A percentile compares a stretch with the other conserved stretches of the same genome.
Conservation (phyloP, 2,888 invertebrate genomes). For the Gymnoscelis rufifasciata region DNA sequence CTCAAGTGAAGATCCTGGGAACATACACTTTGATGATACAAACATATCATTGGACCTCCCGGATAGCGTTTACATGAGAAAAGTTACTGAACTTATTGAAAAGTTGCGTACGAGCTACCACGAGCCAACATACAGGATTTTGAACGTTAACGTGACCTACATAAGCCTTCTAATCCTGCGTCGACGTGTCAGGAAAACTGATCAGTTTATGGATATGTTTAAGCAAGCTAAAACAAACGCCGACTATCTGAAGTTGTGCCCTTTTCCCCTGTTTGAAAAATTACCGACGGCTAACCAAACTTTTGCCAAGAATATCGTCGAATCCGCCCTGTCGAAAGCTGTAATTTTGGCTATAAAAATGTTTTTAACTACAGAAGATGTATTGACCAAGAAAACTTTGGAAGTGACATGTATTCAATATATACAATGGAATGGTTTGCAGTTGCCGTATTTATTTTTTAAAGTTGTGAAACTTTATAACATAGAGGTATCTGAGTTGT, state of each 20-base stretch:
- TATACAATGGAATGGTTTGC: slow-evolving; percentile 23
- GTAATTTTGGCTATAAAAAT: slow-evolving; percentile 12
- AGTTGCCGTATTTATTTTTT: slow-evolving; percentile 20
- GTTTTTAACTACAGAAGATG: slow-evolving; percentile 14
- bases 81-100: slow-evolving; percentile 12
- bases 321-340: neutral
- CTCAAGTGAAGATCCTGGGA: neutral
- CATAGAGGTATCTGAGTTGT: slow-evolving; percentile 13
- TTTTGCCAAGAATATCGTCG: too few relatives aligned
- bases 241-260: slow-evolving; percentile 19
- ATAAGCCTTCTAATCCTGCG: slow-evolving; percentile 17
- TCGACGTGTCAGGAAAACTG: slow-evolving; percentile 15
- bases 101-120: slow-evolving; percentile 10
- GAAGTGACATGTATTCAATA: slow-evolving; percentile 18
- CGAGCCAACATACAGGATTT: slow-evolving; percentile 11
- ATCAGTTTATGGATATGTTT: slow-evolving; percentile 10
- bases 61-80: slow-evolving; percentile 16
- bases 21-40: neutral
- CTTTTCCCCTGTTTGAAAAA: slow-evolving; percentile 14
- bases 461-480: slow-evolving; percentile 15
- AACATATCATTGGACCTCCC: slow-evolving; percentile 10
- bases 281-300: slow-evolving; percentile 7
- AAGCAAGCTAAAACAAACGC: slow-evolving; percentile 15
- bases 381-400: slow-evolving; percentile 13
- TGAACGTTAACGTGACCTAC: slow-evolving; percentile 21